A percentile compares a stretch with the other conserved stretches of the same genome.
Conservation (phyloP, 2,797 vertebrate species). For the Cyclopterus lumpus region DNA sequence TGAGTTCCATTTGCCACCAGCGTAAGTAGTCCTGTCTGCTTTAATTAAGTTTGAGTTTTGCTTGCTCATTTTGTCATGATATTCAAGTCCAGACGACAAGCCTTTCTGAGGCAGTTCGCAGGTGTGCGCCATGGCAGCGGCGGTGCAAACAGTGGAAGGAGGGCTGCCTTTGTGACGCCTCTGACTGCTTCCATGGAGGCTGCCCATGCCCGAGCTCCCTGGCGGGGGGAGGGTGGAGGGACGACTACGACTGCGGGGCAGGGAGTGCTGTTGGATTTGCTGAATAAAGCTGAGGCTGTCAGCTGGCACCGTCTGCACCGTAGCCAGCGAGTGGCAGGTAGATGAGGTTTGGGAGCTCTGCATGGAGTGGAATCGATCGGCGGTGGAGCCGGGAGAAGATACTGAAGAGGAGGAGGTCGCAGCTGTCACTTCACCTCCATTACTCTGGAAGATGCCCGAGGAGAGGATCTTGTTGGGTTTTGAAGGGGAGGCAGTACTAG, state of each 20-base stretch:
- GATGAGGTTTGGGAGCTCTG: slow-evolving; percentile 84
- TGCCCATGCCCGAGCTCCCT: slow-evolving; percentile 66
- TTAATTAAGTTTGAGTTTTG: slow-evolving; percentile 68
- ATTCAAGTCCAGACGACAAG: slow-evolving; percentile 56
- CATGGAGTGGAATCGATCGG: slow-evolving; percentile 81
- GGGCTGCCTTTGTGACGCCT: slow-evolving; percentile 67
- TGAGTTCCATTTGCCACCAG: slow-evolving; percentile 79
- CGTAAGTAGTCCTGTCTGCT: slow-evolving; percentile 54
- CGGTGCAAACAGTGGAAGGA: slow-evolving; percentile 58
- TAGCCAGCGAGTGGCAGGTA: slow-evolving; percentile 84
- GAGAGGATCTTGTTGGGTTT: slow-evolving; percentile 66
- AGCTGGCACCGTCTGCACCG: slow-evolving; percentile 83
- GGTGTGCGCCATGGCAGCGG: slow-evolving; percentile 71
- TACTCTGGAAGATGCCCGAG: slow-evolving; percentile 54
- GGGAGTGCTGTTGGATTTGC: slow-evolving; percentile 86
- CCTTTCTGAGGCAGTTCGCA: slow-evolving; percentile 65
- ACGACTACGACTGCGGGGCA: slow-evolving; percentile 84
- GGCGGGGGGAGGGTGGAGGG: slow-evolving; percentile 79
- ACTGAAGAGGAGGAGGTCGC: slow-evolving; percentile 75
- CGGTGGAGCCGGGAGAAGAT: slow-evolving; percentile 84
- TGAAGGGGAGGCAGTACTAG: slow-evolving; percentile 61
- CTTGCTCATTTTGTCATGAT: slow-evolving; percentile 67
- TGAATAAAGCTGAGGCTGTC: slow-evolving; percentile 86
- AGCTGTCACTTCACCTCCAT: slow-evolving; percentile 46
- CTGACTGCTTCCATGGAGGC: slow-evolving; percentile 73